phyloP scores from a whole-genome alignment of 2,797 vertebrate genomes.

The Danio albolineatus region DNA sequence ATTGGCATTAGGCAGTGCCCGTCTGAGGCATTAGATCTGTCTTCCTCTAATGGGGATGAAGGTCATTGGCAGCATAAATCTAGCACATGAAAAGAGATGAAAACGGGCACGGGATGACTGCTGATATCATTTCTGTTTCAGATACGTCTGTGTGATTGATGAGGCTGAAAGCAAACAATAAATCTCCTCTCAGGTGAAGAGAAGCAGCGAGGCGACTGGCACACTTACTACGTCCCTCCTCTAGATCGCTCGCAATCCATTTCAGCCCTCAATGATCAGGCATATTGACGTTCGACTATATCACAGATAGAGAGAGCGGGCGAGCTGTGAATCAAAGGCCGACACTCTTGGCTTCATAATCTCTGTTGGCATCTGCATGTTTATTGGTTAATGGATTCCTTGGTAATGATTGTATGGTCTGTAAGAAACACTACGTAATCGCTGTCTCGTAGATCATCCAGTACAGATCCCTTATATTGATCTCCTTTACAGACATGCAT shows the following conservation, averaged over 20 bases:
- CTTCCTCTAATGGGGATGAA: constrained; percentile 60
- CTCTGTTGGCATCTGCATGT: constrained; percentile 22
- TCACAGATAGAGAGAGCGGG: constrained; percentile 39
- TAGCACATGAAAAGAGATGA: constrained; percentile 52
- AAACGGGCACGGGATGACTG: constrained; percentile 57
- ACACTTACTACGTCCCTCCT: constrained; percentile 44
- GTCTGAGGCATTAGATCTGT: constrained; percentile 60
- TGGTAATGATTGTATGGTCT: constrained; percentile 18
- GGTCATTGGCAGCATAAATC: constrained; percentile 63
- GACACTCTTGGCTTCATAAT: constrained; percentile 23
- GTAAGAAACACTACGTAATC: constrained; percentile 13
- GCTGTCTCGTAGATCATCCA: not conserved
- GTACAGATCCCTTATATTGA: constrained; percentile 27
- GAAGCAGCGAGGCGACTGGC: constrained; percentile 47
- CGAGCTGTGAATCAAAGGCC: constrained; percentile 30
- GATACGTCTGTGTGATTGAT: constrained; percentile 64
- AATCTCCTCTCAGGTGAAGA: constrained; percentile 57
- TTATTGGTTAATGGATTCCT: constrained; percentile 14
- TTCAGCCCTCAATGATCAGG: constrained; percentile 32
- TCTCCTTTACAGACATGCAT: constrained; percentile 10
- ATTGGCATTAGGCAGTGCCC: constrained; percentile 59
- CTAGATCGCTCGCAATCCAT: constrained; percentile 45
- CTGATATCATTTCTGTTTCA: constrained; percentile 62
- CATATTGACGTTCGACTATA: constrained; percentile 58
- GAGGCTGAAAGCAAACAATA: constrained; percentile 55